Percentiles rank a stretch among this genome's conserved stretches.
Evolutionary conservation across 2,888 invertebrate species (phyloP).

Genomic region (Drosophila diplacantha): DNA sequence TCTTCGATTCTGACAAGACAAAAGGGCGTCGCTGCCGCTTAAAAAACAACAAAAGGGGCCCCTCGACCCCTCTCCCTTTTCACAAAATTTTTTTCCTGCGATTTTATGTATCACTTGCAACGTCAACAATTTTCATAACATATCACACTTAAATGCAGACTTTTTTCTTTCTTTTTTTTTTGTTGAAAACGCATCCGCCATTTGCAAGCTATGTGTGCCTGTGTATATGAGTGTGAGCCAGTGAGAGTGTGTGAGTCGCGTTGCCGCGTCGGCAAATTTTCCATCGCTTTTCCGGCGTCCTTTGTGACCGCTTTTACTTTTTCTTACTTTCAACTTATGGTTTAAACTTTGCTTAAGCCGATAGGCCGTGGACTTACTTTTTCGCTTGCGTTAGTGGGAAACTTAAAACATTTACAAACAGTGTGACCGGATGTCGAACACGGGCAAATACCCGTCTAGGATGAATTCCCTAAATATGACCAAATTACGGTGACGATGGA

Average conservation of each 20-base stretch:
- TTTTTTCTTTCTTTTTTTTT: constrained; percentile 45
- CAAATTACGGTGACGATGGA: neutral
- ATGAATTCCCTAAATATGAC: constrained; percentile 1
- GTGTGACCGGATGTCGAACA: constrained; percentile 5
- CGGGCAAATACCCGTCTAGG: neutral
- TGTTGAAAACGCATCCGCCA: constrained; percentile 62
- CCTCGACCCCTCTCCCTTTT: neutral
- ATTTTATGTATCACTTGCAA: constrained; percentile 50
- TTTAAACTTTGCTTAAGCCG: constrained; percentile 33
- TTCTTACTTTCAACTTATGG: constrained; percentile 32
- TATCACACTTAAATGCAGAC: constrained; percentile 61
- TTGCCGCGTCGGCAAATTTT: constrained; percentile 69
- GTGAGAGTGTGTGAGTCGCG: constrained; percentile 47
- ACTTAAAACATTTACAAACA: constrained; percentile 54
- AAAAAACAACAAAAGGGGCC: constrained; percentile 54
- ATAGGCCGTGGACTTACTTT: constrained; percentile 54
- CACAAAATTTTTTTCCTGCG: constrained; percentile 31
- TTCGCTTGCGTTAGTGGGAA: constrained; percentile 34
- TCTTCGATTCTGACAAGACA: constrained; percentile 50
- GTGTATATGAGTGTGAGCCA: constrained; percentile 34
- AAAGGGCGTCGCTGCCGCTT: constrained; percentile 65
- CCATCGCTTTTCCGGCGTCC: constrained; percentile 46
- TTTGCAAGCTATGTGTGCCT: constrained; percentile 58
- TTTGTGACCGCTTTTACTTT: constrained; percentile 31
- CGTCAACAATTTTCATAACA: constrained; percentile 63